A percentile compares a stretch with the other conserved stretches of the same genome.
Conservation (phyloP, 2,113 vertebrate genomes). For the Marcusenius ussheri region DNA sequence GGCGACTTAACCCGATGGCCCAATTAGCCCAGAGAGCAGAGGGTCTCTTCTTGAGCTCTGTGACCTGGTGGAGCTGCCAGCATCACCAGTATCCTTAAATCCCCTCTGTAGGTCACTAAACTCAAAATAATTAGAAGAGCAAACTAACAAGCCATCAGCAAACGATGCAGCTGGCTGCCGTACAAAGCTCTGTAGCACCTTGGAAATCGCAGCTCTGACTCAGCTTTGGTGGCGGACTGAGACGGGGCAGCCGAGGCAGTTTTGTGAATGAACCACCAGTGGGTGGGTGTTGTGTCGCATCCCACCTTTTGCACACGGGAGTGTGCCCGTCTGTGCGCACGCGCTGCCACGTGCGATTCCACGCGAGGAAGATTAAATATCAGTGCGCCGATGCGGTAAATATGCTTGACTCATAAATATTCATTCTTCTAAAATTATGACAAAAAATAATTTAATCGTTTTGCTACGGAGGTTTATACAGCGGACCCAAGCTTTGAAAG, state of each 20-base stretch:
- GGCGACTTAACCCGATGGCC: neutral
- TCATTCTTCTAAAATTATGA: neutral
- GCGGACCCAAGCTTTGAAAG: neutral
- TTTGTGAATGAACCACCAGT: slow-evolving; percentile 2
- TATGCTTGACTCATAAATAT: slow-evolving; percentile 7
- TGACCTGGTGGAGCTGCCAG: neutral
- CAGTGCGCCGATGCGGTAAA: neutral
- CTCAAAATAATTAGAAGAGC: neutral
- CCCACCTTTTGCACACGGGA: neutral
- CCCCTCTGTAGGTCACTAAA: neutral
- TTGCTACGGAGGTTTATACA: neutral
- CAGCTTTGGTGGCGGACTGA: neutral
- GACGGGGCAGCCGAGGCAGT: neutral
- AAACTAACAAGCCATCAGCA: slow-evolving; percentile 4
- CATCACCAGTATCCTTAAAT: neutral
- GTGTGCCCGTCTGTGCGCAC: neutral
- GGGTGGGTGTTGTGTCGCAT: neutral
- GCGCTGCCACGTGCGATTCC: neutral
- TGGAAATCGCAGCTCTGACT: neutral
- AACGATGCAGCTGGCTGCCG: neutral
- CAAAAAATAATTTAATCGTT: neutral
- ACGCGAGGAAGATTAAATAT: slow-evolving; percentile 12
- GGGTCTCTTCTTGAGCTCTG: neutral
- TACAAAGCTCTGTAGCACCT: neutral
- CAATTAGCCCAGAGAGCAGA: neutral